A percentile compares a stretch with the other conserved stretches of the same genome.
These are phyloP conservation scores for Zosterops japonicus DNA, from an alignment of 2,113 vertebrate species.

Conservation along the genomic window DNA sequence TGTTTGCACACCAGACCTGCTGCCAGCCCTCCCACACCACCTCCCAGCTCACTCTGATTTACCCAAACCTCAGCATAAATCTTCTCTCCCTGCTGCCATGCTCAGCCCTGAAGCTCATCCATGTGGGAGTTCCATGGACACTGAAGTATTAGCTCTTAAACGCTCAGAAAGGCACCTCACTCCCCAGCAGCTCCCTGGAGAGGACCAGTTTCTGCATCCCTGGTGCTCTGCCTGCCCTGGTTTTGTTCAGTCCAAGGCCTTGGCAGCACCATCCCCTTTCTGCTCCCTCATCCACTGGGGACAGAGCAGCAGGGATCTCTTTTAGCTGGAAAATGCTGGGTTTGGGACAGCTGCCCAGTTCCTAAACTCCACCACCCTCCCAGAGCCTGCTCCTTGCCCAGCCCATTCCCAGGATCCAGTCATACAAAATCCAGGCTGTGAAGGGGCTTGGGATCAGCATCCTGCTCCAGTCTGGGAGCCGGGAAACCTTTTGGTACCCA, in stretches of 20 bases:
- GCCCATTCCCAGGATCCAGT: not conserved
- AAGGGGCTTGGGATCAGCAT: not conserved
- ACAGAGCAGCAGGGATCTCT: not conserved
- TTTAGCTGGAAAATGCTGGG: not conserved
- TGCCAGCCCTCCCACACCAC: not conserved
- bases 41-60: not conserved
- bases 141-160: constrained; percentile 34
- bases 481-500: not conserved
- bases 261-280: not conserved
- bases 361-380: rapidly evolving
- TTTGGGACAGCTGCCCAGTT: not conserved
- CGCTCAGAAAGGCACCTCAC: not conserved
- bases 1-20: not conserved
- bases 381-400: rapidly evolving
- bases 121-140: constrained; percentile 4
- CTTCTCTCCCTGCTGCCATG: not conserved
- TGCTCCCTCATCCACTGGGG: not conserved
- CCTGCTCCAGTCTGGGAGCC: rapidly evolving
- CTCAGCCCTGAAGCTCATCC: not conserved
- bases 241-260: not conserved
- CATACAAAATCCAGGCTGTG: rapidly evolving
- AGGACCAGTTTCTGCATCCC: not conserved
- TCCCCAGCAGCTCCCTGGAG: not conserved
- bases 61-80: not conserved
- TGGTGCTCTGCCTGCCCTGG: not conserved